phyloP scores from a whole-genome alignment of 2,113 vertebrate species.

The Eolophus roseicapilla region DNA sequence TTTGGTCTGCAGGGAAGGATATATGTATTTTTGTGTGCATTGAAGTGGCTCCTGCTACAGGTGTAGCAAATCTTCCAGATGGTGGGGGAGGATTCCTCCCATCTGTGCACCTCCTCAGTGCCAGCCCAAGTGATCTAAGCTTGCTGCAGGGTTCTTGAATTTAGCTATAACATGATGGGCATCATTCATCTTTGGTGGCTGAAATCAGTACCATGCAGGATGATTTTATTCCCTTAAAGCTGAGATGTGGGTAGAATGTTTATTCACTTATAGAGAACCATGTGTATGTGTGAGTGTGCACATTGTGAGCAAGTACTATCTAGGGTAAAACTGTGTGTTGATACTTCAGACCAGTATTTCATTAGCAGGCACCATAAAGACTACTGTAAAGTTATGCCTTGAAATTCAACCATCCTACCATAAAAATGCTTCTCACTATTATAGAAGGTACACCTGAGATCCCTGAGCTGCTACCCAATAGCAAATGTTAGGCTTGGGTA shows the following conservation, averaged over 20 bases:
- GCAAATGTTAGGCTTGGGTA: not conserved
- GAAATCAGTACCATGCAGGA: not conserved
- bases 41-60: not conserved
- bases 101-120: not conserved
- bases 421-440: not conserved
- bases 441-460: not conserved
- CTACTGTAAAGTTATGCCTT: not conserved
- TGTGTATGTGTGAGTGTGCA: fast-evolving
- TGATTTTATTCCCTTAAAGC: not conserved
- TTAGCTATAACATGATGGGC: not conserved
- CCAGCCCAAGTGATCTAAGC: not conserved
- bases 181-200: not conserved
- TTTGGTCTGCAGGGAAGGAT: not conserved
- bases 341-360: not conserved
- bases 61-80: constrained; percentile 4
- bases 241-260: not conserved
- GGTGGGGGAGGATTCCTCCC: not conserved
- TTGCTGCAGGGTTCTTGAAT: not conserved
- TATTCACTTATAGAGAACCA: not conserved
- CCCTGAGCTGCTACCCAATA: not conserved
- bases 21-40: not conserved
- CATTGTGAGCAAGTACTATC: not conserved
- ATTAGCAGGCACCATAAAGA: not conserved
- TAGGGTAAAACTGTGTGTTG: not conserved
- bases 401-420: not conserved